Evolutionary conservation across 2,113 vertebrate species (phyloP), one percentile per base, ranked within the genome.

Genomic region (Prunella himalayana): DNA sequence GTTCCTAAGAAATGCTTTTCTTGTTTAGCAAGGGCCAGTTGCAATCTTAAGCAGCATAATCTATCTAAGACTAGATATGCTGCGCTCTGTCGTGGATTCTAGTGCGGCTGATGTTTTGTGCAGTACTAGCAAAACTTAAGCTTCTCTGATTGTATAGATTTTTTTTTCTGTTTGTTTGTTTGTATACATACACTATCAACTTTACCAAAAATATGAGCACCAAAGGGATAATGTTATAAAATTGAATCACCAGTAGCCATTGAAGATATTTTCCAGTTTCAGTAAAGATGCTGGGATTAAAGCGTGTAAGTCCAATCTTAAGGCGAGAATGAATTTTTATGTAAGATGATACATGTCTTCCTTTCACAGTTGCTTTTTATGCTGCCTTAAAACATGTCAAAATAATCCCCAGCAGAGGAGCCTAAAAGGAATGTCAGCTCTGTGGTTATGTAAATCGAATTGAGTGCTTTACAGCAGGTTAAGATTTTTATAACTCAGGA

Each of bases 401-500:
- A 98, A 98, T 98, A 98, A 98, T 97, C 97, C 98, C 97, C 98
- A 97, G 97, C 97, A 97, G 97, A 98, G 96, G 95, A 98, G 90
- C 96, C 98, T 98, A 97, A 98, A 97, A 98, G 97, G 97, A 98
- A 98, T 98, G 98, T 98, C 97, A 97, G 96, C 97, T 98, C 96
- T 97, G 98, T 98, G 98, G 97, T 98, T 98, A 98, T 98, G 98
- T 98, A 98, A 98, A 98, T 98, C 86, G 98, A 98, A 98, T 97
- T 97, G 98, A 98, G 98, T 98, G 97, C 97, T 98, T 98, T 98
- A 98, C 97, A 98, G 98, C 98, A 98, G 98, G 98, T 98, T 98
- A 98, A 98, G 98, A 98, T 98, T 98, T 98, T 98, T 98, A 98
- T 98, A 98, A 98, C 98, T 98, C 98, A 97, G 97, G 97, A 98